Evolutionary conservation across 2,113 vertebrate genomes (phyloP).

Genomic region (Ciconia stormi): DNA sequence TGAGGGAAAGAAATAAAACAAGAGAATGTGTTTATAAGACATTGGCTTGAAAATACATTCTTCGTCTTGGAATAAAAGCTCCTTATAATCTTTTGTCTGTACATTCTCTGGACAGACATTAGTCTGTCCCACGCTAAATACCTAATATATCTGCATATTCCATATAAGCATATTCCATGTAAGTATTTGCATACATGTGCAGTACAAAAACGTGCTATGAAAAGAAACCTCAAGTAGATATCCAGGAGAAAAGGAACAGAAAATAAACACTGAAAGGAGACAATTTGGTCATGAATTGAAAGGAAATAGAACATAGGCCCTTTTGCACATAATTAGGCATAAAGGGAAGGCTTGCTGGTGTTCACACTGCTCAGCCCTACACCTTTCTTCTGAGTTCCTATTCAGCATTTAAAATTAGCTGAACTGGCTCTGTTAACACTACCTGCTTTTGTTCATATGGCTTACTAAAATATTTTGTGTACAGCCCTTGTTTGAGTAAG

Average conservation of each 20-base stretch:
- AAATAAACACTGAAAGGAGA: constrained; percentile 1
- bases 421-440: background rate
- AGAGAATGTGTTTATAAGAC: constrained; percentile 41
- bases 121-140: background rate
- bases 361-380: background rate
- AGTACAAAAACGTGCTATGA: background rate
- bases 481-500: background rate
- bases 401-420: background rate
- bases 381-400: background rate
- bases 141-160: background rate
- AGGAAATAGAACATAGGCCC: background rate
- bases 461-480: background rate
- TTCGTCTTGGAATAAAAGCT: background rate
- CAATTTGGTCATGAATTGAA: background rate
- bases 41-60: constrained; percentile 3
- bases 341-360: background rate
- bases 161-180: background rate
- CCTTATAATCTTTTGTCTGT: constrained; percentile 5
- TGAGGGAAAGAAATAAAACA: constrained; percentile 14
- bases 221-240: background rate
- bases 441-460: background rate
- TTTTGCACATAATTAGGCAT: background rate
- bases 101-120: background rate
- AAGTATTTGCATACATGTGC: background rate
- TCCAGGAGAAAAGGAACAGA: background rate